phyloP scores from a whole-genome alignment of 2,888 invertebrate species.

The Cabera pusaria region DNA sequence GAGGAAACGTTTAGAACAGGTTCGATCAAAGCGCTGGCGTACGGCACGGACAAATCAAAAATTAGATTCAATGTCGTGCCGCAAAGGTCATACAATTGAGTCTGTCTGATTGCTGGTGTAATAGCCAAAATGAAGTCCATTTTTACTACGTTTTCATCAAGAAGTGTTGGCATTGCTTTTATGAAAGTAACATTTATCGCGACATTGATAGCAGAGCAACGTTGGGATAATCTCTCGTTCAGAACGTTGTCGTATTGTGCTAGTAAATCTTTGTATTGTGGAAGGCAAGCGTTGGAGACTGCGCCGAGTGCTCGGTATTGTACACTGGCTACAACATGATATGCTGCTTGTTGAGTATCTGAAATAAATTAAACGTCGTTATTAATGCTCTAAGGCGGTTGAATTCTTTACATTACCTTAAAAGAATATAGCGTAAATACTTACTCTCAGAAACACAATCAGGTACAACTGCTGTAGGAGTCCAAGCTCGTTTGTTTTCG shows the following conservation, averaged over 20 bases:
- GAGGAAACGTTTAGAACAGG: constrained; percentile 94
- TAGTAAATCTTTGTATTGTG: constrained; percentile 92
- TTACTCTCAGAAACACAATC: constrained; percentile 97
- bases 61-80: constrained; percentile 96
- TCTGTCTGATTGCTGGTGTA: constrained; percentile 93
- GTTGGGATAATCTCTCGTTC: constrained; percentile 92
- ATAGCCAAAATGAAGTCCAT: constrained; percentile 95
- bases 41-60: constrained; percentile 96
- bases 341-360: constrained; percentile 97
- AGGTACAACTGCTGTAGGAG: constrained; percentile 94
- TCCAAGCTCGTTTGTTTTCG: constrained; percentile 91
- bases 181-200: constrained; percentile 97
- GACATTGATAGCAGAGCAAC: constrained; percentile 97
- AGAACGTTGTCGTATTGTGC: constrained; percentile 91
- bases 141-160: constrained; percentile 94
- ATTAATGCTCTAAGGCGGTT: no score
- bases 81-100: constrained; percentile 96
- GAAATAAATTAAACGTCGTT: no score
- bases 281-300: constrained; percentile 91
- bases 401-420: no score
- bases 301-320: constrained; percentile 95
- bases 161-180: constrained; percentile 89
- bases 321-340: constrained; percentile 93
- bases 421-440: constrained; percentile 31
- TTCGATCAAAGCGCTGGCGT: constrained; percentile 95